phyloP scores from a whole-genome alignment of 2,888 invertebrate genomes.

The Catocala fraxini region DNA sequence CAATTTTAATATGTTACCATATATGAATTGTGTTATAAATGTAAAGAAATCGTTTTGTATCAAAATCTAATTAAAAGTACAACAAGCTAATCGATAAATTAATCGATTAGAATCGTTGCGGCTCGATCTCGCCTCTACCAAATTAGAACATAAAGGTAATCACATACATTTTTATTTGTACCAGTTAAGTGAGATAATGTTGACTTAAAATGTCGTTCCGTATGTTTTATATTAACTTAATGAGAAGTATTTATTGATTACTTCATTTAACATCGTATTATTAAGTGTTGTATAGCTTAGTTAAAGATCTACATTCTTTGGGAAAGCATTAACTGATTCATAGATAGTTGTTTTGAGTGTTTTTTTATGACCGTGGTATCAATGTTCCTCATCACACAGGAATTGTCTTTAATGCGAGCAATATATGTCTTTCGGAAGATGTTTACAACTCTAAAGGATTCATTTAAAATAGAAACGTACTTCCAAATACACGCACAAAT shows the following conservation, averaged over 20 bases:
- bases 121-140: constrained; percentile 54
- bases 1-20: constrained; percentile 39
- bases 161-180: constrained; percentile 53
- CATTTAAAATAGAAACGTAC: too few relatives aligned
- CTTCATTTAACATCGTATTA: too few relatives aligned
- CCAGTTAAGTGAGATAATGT: constrained; percentile 31
- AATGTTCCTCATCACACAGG: too few relatives aligned
- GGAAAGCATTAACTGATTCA: too few relatives aligned
- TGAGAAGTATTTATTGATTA: background rate
- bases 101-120: constrained; percentile 67
- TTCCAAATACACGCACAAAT: too few relatives aligned
- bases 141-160: constrained; percentile 69
- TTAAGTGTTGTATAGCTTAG: too few relatives aligned
- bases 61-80: constrained; percentile 64
- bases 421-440: too few relatives aligned
- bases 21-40: constrained; percentile 51
- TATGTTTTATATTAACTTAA: constrained; percentile 21
- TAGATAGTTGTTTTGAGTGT: too few relatives aligned
- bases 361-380: too few relatives aligned
- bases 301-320: too few relatives aligned
- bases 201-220: constrained; percentile 43
- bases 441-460: too few relatives aligned
- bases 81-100: constrained; percentile 70
- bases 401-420: too few relatives aligned
- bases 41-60: constrained; percentile 56